Base-by-base conservation (phyloP, 2,888 invertebrate genomes). In the Platycheirus rosarum region DNA sequence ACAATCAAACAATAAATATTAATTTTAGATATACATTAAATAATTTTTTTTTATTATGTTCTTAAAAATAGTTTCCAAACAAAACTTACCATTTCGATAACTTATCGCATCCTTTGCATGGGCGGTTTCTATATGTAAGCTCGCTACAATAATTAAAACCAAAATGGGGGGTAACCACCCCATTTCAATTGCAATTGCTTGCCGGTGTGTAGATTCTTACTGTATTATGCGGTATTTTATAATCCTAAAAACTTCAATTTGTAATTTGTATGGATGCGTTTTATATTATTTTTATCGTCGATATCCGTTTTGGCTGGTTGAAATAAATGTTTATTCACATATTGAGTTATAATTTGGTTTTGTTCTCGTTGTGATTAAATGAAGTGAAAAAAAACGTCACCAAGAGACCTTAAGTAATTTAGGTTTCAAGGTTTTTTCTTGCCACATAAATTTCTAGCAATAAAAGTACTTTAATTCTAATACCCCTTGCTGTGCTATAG, bases 131-230 rank as follows among this genome's bases (percentile, higher is more conserved):
- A 84, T 48, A 53, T 74, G 69, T 42, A 84, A 16, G 44, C 63
- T 78, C 20, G 63, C 73, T 73, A 85, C 84, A 63, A 85, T 53
- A 48, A 78, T 42, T 66, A 86, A 71, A 57, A 85, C 53, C 63
- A 79, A 53, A 76, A 85, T 84, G 87, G 87, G 87, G 87, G 86
- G 86, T 76, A 85, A 85, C 85, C 87, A 87, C 88, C 87, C 87
- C 88, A 87, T 87, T 84, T 85, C 85, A 55, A 37, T 23, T 14
- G 18, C 26, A 42, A 51, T 37, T 48, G 16, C 71, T 40, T 51
- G 80, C 35, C 66, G 70, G 57, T 23, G 40, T 60, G 62, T 78
- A 66, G 16, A 51, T 46, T 16, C 40, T 62, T 44, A 7, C 8
- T 32, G n/a, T 14, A 53, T 55, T 62, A 48, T 74, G 46, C 20